Evolutionary conservation across 2,113 vertebrate genomes (phyloP), one percentile per base, ranked within the genome.

Genomic region (Tragelaphus strepsiceros): DNA sequence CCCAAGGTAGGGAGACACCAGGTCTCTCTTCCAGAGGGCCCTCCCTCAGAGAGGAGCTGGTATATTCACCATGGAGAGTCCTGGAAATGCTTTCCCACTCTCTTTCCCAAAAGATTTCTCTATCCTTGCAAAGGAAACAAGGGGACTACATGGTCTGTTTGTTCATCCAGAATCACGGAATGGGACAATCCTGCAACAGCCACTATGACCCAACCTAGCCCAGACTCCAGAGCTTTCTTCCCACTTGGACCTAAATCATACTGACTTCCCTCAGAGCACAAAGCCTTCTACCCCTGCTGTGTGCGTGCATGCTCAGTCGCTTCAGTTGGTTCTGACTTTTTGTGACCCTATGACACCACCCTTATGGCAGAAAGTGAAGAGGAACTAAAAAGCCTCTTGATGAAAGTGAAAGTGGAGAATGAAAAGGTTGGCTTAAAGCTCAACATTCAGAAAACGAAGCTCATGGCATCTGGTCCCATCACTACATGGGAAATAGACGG

Each of bases 231-330:
- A 49, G 19, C 9, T 9, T 46, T 39, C 15, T 51, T 58, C 39
- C 54, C 30, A 5, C 5, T 24, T 51, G 24, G 93, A 56, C 32
- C 28, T 74, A 51, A 78, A 10, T 39, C 13, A 78, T 5, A n/a
- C 15, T 49, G 46, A 24, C 62, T 93, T 80, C 32, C 58, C 39
- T 51, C 24, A 21, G 30, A 17, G 64, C 14, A 32, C 71, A 46
- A 21, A 56, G 21, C 21, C 90, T 59, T 58, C 64, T 22, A 28
- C 3, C 30, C 6, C 28, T 56, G 17, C 7, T 59, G 6, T 71
- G 64, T 74, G 21, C 1, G 0, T 39, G 67, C 35, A 22, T 22
- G 35, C 35, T 39, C 67, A 74, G 35, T 74, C 5, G 0, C 67
- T 74, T 74, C 67, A 13, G 67, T 39, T 39, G 21, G 19, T 22